Percentiles rank a stretch among this genome's conserved stretches.
Evolutionary conservation across 2,888 invertebrate species (phyloP).

Genomic region (Tuta absoluta): DNA sequence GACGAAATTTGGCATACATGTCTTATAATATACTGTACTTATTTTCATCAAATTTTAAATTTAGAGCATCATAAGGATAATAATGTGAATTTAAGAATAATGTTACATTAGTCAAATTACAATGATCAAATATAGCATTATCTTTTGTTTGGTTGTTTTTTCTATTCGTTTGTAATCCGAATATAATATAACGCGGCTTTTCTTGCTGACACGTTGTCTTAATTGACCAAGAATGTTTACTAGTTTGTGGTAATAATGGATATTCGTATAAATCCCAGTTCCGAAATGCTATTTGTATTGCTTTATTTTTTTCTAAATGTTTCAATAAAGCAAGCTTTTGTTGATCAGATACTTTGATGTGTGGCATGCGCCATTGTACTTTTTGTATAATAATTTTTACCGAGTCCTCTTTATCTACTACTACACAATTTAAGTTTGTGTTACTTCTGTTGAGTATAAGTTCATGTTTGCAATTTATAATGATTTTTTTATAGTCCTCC

Average conservation of each 20-base stretch:
- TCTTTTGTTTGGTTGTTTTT: conserved; percentile 29
- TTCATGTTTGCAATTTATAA: conserved; percentile 58
- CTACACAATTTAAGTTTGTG: conserved; percentile 42
- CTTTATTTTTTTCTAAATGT: conserved; percentile 8
- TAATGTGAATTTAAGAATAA: conserved; percentile 40
- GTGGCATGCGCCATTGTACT: conserved; percentile 26
- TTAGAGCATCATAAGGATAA: conserved; percentile 40
- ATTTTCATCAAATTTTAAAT: conserved; percentile 36
- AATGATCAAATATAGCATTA: conserved; percentile 34
- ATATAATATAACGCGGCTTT: conserved; percentile 37
- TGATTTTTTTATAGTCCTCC: conserved; percentile 50
- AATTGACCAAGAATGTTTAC: conserved; percentile 47
- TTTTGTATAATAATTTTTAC: conserved; percentile 34
- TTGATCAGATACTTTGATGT: conserved; percentile 15
- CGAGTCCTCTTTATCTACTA: conserved; percentile 27
- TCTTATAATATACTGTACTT: conserved; percentile 40
- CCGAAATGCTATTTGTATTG: conserved; percentile 42
- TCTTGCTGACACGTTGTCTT: conserved; percentile 45
- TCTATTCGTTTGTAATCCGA: conserved; percentile 48
- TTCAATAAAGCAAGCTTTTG: conserved; percentile 13
- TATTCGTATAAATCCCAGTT: conserved; percentile 56
- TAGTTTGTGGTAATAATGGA: conserved; percentile 47
- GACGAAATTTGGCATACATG: conserved; percentile 39
- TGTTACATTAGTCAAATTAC: conserved; percentile 31
- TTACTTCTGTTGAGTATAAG: conserved; percentile 47